Conservation (phyloP, 2,113 vertebrate genomes). For the Fulica atra region DNA sequence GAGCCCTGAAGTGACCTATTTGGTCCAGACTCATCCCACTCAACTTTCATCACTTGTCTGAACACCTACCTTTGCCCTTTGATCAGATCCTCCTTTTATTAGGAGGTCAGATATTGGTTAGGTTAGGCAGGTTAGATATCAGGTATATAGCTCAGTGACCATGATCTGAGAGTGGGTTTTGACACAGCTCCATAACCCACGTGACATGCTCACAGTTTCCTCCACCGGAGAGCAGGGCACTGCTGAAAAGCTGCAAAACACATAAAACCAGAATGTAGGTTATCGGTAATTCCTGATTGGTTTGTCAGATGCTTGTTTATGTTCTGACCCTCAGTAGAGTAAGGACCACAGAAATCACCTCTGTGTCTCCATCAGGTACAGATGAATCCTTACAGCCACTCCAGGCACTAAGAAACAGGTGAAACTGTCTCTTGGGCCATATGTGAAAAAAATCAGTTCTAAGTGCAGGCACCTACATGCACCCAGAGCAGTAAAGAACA, state of each 20-base stretch:
- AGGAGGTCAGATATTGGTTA: background rate
- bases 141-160: background rate
- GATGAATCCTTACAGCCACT: background rate
- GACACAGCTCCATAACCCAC: background rate
- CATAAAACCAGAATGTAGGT: background rate
- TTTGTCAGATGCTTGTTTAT: rapidly evolving
- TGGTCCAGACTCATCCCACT: background rate
- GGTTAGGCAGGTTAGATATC: background rate
- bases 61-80: background rate
- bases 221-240: background rate
- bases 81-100: background rate
- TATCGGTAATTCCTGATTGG: background rate
- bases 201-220: background rate
- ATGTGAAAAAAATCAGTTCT: background rate
- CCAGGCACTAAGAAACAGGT: background rate
- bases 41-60: background rate
- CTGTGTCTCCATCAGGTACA: background rate
- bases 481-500: background rate
- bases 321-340: background rate
- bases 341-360: background rate
- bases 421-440: background rate
- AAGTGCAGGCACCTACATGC: background rate
- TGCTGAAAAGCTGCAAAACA: background rate
- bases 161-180: background rate
- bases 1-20: background rate